A percentile compares a stretch with the other conserved stretches of the same genome.
phyloP scores from a whole-genome alignment of 2,888 invertebrate genomes.

The Dryococelus australis region DNA sequence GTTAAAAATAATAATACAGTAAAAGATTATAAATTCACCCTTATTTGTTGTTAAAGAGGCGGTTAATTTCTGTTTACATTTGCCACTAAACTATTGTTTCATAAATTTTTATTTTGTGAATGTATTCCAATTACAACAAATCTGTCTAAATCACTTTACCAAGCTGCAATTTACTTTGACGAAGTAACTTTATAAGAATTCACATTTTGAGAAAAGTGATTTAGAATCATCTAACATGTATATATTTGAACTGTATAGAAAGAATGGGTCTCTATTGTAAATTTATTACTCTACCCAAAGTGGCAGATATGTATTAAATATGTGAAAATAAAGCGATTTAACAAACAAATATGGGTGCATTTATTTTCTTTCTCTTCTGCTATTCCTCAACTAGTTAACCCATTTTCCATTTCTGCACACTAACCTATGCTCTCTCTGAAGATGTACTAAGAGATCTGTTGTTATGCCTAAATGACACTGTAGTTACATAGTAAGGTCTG shows the following conservation, averaged over 20 bases:
- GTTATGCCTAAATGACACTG: no score
- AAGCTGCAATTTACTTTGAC: neutral
- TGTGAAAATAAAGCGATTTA: slow-evolving; percentile 1
- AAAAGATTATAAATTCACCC: slow-evolving; percentile 3
- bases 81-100: neutral
- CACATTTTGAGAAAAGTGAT: neutral
- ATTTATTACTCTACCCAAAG: neutral
- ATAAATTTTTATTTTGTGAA: neutral
- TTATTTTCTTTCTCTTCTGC: slow-evolving; percentile 24
- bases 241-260: neutral
- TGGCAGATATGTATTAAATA: slow-evolving; percentile 20
- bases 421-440: neutral
- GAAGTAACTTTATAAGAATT: neutral
- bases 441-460: no score
- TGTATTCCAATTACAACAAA: no score
- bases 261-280: neutral
- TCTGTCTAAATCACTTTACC: neutral
- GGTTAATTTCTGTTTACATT: neutral
- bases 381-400: slow-evolving; percentile 11
- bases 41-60: neutral
- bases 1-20: neutral
- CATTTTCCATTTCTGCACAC: slow-evolving; percentile 21
- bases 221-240: neutral
- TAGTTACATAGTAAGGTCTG: no score
- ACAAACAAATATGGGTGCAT: slow-evolving; percentile 19